phyloP scores from a whole-genome alignment of 1,140 invertebrate genomes.

The Galendromus occidentalis region DNA sequence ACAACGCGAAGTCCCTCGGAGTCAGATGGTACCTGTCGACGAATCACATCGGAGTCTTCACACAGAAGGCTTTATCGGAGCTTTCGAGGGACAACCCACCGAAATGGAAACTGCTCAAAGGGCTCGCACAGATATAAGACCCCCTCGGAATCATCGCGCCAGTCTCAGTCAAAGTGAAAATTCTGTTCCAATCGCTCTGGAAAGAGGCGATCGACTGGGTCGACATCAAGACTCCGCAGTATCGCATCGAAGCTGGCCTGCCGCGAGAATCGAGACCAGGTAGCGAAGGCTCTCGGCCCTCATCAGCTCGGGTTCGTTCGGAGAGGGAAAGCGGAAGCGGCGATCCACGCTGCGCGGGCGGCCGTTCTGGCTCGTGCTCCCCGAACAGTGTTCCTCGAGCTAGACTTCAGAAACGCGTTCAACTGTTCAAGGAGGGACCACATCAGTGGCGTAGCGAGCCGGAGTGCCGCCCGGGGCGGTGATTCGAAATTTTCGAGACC shows the following conservation, averaged over 20 bases:
- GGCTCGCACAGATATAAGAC: constrained; percentile 25
- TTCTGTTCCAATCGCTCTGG: constrained; percentile 22
- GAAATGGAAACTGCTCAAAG: too few species aligned
- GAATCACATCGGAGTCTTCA: too few species aligned
- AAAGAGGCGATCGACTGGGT: constrained; percentile 20
- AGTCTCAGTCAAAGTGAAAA: constrained; percentile 20
- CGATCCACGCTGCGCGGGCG: not conserved
- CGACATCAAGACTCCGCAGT: not conserved
- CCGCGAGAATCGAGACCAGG: too few species aligned
- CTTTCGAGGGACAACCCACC: constrained; percentile 20
- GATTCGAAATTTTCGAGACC: too few species aligned
- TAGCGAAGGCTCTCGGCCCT: too few species aligned
- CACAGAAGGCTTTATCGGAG: too few species aligned
- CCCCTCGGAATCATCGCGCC: constrained; percentile 24
- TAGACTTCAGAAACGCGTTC: too few species aligned
- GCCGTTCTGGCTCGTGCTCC: not conserved
- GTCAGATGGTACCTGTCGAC: too few species aligned
- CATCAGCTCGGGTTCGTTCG: too few species aligned
- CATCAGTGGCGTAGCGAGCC: not conserved
- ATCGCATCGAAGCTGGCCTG: not conserved
- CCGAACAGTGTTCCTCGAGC: not conserved
- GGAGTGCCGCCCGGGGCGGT: not conserved
- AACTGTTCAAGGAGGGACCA: too few species aligned
- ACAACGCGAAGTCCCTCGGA: too few species aligned
- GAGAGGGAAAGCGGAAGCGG: too few species aligned